Evolutionary conservation across 1,140 invertebrate species (phyloP).

Genomic region (Metaphire vulgaris): DNA sequence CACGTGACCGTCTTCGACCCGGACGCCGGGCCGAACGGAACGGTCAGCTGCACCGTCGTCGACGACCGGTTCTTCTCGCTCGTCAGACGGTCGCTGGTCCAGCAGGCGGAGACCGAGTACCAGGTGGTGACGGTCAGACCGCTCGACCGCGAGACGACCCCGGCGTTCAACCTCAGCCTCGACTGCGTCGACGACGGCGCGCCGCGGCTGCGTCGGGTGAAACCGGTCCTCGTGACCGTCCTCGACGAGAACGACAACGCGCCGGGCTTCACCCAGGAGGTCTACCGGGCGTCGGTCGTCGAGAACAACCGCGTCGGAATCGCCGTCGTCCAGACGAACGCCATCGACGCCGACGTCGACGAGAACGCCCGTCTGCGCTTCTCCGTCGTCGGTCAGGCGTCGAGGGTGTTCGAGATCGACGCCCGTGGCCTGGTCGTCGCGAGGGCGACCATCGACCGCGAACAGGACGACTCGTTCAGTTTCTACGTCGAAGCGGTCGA

Average conservation of each 20-base stretch:
- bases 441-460: conserved; percentile 76
- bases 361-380: conserved; percentile 51
- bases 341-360: conserved; percentile 7
- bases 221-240: conserved; percentile 78
- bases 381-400: conserved; percentile 59
- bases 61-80: not conserved
- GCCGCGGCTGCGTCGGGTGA: conserved; percentile 74
- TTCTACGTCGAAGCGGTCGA: conserved; percentile 14
- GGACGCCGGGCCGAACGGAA: conserved; percentile 80
- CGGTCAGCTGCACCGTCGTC: conserved; percentile 42
- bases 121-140: conserved; percentile 3
- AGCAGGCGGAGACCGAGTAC: conserved; percentile 11
- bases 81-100: no score
- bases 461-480: conserved; percentile 41
- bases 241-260: conserved; percentile 89
- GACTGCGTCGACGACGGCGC: conserved; percentile 13
- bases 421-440: conserved; percentile 78
- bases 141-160: conserved; percentile 18
- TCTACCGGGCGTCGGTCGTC: conserved; percentile 59
- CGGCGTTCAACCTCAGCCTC: conserved; percentile 7
- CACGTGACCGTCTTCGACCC: conserved; percentile 80
- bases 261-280: conserved; percentile 68
- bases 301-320: conserved; percentile 34
- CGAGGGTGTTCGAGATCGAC: conserved; percentile 71
- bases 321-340: conserved; percentile 12